Conservation (phyloP, 92 coral and sea anemone species). For the Bergia sp. region DNA sequence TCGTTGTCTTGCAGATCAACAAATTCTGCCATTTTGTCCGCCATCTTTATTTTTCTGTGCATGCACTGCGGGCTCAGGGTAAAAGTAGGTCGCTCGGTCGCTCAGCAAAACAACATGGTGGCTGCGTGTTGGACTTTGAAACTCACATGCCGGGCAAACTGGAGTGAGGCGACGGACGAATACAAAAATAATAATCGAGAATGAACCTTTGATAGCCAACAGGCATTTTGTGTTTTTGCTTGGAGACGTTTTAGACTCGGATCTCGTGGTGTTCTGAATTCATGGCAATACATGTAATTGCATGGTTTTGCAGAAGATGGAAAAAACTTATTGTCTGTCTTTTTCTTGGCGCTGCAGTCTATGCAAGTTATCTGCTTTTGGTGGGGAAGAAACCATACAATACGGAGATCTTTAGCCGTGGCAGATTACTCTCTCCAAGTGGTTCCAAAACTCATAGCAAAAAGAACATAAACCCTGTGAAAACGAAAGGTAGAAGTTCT, state of each 20-base stretch:
- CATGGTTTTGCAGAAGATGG: slow-evolving; percentile 7
- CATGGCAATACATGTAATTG: neutral
- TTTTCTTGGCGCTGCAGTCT: neutral
- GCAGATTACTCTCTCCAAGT: neutral
- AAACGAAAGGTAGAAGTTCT: neutral
- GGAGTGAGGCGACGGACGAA: neutral
- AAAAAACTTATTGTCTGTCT: neutral
- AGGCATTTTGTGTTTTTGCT: no score
- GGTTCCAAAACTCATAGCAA: neutral
- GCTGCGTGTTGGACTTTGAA: neutral
- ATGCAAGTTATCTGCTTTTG: neutral
- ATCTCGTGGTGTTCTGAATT: neutral
- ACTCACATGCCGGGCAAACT: neutral
- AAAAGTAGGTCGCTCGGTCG: neutral
- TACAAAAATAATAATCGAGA: slow-evolving; percentile 11
- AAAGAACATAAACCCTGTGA: no score
- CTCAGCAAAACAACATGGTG: slow-evolving; percentile 11
- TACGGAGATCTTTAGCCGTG: no score
- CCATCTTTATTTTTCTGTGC: slow-evolving; percentile 23
- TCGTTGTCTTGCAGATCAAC: slow-evolving; percentile 47
- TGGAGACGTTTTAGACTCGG: no score
- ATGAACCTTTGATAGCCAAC: no score
- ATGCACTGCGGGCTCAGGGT: slow-evolving; percentile 46
- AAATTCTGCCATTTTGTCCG: slow-evolving; percentile 68
- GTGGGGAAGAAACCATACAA: neutral